These are phyloP conservation scores for Drosophila ustulata DNA, from an alignment of 2,888 invertebrate genomes.

Conservation along the genomic window DNA sequence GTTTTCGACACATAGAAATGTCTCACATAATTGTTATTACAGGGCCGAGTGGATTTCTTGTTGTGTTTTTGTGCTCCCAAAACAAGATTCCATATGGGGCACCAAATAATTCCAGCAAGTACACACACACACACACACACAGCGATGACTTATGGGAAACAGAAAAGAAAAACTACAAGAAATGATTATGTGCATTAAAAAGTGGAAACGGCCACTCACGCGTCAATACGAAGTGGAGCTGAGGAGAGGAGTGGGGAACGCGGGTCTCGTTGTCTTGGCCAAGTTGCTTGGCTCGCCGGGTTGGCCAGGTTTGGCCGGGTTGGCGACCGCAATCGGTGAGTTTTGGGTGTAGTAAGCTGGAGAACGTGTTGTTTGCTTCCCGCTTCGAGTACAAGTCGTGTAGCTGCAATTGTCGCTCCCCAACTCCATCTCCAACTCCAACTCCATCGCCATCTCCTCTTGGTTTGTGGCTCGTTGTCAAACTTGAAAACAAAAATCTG, in stretches of 20 bases:
- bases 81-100: conserved; percentile 37
- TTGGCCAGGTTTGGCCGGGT: conserved; percentile 39
- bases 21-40: conserved; percentile 44
- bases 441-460: background rate
- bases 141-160: conserved; percentile 32
- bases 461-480: conserved; percentile 23
- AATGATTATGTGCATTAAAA: conserved; percentile 76
- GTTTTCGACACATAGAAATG: conserved; percentile 38
- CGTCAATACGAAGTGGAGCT: conserved; percentile 45
- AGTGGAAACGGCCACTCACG: conserved; percentile 74
- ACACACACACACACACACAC: conserved; percentile 18
- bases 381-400: conserved; percentile 56
- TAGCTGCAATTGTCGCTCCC: conserved; percentile 68
- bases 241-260: conserved; percentile 1
- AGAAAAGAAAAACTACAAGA: conserved; percentile 54
- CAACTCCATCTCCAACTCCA: background rate
- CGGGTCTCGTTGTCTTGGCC: conserved; percentile 15
- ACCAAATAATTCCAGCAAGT: conserved; percentile 9
- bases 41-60: conserved; percentile 32
- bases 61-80: conserved; percentile 42
- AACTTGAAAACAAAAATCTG: conserved; percentile 64
- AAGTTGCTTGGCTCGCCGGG: conserved; percentile 12
- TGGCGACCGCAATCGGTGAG: conserved; percentile 67
- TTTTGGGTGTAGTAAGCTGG: conserved; percentile 57
- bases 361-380: conserved; percentile 79